A percentile compares a stretch with the other conserved stretches of the same genome.
phyloP scores from a whole-genome alignment of 1,140 invertebrate genomes.

The Drosophila oshimai region DNA sequence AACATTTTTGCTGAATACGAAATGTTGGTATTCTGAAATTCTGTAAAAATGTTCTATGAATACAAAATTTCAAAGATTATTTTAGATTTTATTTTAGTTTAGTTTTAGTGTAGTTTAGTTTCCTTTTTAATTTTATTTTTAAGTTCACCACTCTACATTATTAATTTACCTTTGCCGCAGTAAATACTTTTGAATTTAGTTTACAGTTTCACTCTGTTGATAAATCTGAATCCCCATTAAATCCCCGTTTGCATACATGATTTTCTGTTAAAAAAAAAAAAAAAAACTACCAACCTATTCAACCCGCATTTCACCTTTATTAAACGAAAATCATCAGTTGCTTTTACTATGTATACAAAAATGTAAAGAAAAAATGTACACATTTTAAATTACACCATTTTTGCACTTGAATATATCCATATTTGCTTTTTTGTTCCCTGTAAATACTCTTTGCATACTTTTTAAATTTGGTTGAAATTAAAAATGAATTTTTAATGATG shows the following conservation, averaged over 20 bases:
- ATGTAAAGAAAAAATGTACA: conserved; percentile 1
- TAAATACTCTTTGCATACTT: too few relatives aligned
- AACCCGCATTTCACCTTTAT: background rate
- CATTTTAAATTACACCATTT: background rate
- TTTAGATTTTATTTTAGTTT: background rate
- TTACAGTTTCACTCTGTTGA: background rate
- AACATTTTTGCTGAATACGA: background rate
- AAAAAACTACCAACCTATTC: background rate
- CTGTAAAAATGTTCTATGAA: background rate
- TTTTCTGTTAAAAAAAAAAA: background rate
- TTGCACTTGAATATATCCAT: too few relatives aligned
- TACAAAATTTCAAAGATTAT: too few relatives aligned
- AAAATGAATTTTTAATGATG: too few relatives aligned
- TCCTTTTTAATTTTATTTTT: background rate
- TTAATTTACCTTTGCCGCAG: too few relatives aligned
- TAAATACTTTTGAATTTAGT: background rate
- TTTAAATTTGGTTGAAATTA: too few relatives aligned
- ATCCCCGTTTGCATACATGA: background rate
- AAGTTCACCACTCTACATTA: background rate
- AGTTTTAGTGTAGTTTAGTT: background rate
- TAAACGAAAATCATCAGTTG: background rate
- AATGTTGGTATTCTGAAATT: background rate
- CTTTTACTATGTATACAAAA: background rate
- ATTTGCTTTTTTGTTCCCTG: too few relatives aligned
- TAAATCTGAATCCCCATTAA: background rate